Conservation (phyloP, 2,113 vertebrate genomes). For the Cinclus cinclus region DNA sequence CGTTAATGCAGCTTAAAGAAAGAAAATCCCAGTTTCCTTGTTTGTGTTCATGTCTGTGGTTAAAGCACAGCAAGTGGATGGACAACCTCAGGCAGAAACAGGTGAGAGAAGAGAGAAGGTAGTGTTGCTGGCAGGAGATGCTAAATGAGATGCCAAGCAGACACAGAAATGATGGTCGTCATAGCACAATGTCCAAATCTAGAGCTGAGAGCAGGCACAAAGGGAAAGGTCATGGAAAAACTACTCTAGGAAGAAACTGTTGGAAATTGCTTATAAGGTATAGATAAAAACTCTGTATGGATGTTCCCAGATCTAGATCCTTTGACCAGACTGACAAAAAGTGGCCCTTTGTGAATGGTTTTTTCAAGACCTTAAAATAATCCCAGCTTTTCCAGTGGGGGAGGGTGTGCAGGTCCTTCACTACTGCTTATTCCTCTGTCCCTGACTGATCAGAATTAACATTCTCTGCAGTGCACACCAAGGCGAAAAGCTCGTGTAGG, state of each 20-base stretch:
- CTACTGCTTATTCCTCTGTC: not conserved
- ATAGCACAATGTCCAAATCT: not conserved
- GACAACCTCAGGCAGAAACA: not conserved
- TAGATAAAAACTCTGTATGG: not conserved
- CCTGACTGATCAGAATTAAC: not conserved
- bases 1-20: not conserved
- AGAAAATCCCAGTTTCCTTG: not conserved
- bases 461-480: not conserved
- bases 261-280: not conserved
- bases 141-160: not conserved
- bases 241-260: not conserved
- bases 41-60: not conserved
- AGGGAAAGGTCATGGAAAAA: not conserved
- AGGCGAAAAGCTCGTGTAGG: not conserved
- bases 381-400: not conserved
- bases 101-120: not conserved
- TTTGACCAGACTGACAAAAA: conserved; percentile 24
- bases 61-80: not conserved
- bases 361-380: conserved; percentile 10
- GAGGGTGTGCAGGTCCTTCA: not conserved
- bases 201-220: not conserved
- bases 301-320: not conserved
- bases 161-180: not conserved
- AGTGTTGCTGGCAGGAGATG: not conserved
- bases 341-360: not conserved